Evolutionary conservation across 2,113 vertebrate species (phyloP), one percentile per base, ranked within the genome.

Genomic region (Antechinus flavipes): DNA sequence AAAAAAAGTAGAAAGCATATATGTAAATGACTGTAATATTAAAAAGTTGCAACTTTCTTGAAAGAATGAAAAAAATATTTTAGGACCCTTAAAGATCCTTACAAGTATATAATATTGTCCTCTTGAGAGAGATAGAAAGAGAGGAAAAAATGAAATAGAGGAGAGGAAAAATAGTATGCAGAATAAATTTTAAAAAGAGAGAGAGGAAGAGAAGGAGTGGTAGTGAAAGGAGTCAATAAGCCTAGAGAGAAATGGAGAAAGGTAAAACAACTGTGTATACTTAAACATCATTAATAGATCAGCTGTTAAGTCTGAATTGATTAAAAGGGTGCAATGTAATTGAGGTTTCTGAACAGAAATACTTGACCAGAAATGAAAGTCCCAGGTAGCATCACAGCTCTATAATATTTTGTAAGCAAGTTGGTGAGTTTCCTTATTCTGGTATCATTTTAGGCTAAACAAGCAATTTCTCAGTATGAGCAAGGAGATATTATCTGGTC

Each of bases 311-410:
- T 56, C 91, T 93, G 53, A 2, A 12, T 53, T 95, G 90, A 89
- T 55, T 92, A 89, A 93, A 91, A 96, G 26, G 9, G 19, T 94
- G 11, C 23, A 91, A 93, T 93, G 50, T 16, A 1, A 94, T 95
- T 61, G 47, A 52, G 9, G 26, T 35, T 93, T 54, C 84, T 50
- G 11, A 96, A 76, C 50, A 49, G 47, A 30, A 92, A 94, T 54
- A 90, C n/a, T 35, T 54, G 52, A 92, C 54, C 49, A 84, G 2
- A 7, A 91, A 55, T 46, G 50, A 93, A 95, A 95, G 56, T 89
- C 12, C 58, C 84, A 90, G 68, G 84, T 19, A 90, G 55, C 8
- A 54, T 84, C 30, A 54, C 0, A 93, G 12, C 11, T 55, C 47
- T 90, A 54, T 89, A 90, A 93, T 54, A 49, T 46, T 49, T 90